Evolutionary conservation across 2,888 invertebrate genomes (phyloP), one percentile per base, ranked within the genome.

Genomic region (Linnaemya vulpina): DNA sequence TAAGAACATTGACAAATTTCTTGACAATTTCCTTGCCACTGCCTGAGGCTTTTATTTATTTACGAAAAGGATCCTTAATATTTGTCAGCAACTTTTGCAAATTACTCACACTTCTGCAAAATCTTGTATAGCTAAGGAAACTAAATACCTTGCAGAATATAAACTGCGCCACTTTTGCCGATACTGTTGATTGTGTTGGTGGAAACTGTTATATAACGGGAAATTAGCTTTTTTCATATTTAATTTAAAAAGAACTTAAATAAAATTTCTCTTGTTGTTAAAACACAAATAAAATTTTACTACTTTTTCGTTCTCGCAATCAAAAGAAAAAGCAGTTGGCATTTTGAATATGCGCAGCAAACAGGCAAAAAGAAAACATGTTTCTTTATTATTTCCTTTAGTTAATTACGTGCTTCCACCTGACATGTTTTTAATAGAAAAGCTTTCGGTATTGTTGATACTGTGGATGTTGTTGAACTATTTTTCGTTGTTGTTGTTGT

Each of bases 331-430:
- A 35, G 2, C 15, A 78, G 62, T 46, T 79, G 71, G 55, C 20
- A 38, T 70, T 53, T 53, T 38, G 40, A 78, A 68, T 60, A 22
- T 51, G 25, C 13, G 35, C 58, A 46, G 30, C 68, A 77, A 70
- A 51, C 17, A 63, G 25, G 40, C 10, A 67, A 49, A 68, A 77
- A 40, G 20, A 74, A 81, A 68, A n/a, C 67, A 81, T 51, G 73
- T 65, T 80, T 74, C 62, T 75, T 81, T 68, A 70, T 75, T 75
- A 81, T 75, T 81, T 81, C 81, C 81, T 75, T 68, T 53, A 62
- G 75, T 81, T 81, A 81, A 81, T 81, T 75, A 75, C 68, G 53
- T 75, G 68, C 60, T 70, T 75, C 75, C 75, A 75, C 67, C 81
- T 75, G 68, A 75, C 67, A 75, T 75, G 81, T 46, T 81, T 71